Conservation (phyloP, 2,797 vertebrate genomes). For the Pantherophis vulpinus region DNA sequence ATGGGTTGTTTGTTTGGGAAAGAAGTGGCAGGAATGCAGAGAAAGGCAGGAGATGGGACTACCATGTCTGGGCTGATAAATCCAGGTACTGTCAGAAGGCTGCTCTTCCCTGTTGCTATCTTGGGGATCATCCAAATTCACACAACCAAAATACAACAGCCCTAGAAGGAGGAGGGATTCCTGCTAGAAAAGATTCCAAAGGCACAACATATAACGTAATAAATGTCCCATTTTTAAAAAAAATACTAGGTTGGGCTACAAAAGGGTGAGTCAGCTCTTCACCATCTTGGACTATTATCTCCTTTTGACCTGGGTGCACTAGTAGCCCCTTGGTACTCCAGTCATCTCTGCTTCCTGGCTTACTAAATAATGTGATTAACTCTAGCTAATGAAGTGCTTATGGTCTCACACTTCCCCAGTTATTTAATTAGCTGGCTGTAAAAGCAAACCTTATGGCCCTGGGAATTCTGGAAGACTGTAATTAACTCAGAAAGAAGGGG, state of each 20-base stretch:
- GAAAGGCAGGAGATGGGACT: background rate
- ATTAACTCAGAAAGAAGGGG: slow-evolving; percentile 6
- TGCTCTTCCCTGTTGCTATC: background rate
- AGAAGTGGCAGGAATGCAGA: background rate
- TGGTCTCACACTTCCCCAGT: slow-evolving; percentile 23
- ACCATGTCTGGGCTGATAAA: background rate
- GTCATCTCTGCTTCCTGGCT: slow-evolving; percentile 11
- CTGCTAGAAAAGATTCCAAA: background rate
- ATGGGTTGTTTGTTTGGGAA: background rate
- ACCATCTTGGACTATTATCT: background rate
- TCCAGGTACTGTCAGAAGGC: background rate
- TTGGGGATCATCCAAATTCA: background rate
- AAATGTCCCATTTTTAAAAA: background rate
- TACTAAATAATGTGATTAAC: slow-evolving; percentile 37
- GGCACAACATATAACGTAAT: background rate
- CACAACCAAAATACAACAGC: background rate
- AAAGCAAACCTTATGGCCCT: slow-evolving; percentile 29
- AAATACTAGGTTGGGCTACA: background rate
- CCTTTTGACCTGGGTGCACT: slow-evolving; percentile 6
- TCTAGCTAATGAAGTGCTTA: slow-evolving; percentile 32
- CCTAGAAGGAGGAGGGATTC: background rate
- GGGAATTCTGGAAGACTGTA: slow-evolving; percentile 24
- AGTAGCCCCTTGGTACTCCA: slow-evolving; percentile 2
- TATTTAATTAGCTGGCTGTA: slow-evolving; percentile 38
- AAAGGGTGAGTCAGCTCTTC: background rate